phyloP scores from a whole-genome alignment of 2,797 vertebrate genomes.

The Helicolenus hilgendorfi region DNA sequence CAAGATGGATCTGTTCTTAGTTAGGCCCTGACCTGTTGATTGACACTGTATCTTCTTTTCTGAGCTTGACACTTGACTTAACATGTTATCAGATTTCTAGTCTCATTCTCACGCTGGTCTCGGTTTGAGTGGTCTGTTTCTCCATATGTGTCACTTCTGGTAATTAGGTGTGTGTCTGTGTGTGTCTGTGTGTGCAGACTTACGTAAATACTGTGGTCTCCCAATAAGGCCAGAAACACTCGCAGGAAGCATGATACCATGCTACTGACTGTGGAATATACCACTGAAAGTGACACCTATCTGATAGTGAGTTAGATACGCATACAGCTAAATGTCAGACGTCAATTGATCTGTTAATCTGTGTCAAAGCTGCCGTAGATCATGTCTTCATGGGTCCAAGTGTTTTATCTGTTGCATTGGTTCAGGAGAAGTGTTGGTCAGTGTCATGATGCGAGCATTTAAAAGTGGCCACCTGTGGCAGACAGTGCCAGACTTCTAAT shows the following conservation, averaged over 20 bases:
- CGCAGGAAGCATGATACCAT: slow-evolving; percentile 17
- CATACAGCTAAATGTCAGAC: not conserved
- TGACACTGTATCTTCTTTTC: slow-evolving; percentile 25
- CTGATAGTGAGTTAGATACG: slow-evolving; percentile 16
- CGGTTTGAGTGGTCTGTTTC: not conserved
- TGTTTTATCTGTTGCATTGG: not conserved
- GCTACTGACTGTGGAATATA: not conserved
- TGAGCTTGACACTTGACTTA: slow-evolving; percentile 12
- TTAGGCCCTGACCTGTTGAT: slow-evolving; percentile 43
- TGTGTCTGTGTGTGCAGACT: slow-evolving; percentile 3
- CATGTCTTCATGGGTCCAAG: not conserved
- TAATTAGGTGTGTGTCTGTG: slow-evolving; percentile 26
- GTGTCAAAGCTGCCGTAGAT: not conserved
- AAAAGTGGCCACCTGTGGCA: not conserved
- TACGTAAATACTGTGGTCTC: slow-evolving; percentile 21
- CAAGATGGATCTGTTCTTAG: slow-evolving; percentile 15
- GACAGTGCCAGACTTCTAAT: not conserved
- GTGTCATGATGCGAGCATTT: not conserved
- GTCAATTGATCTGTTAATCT: not conserved
- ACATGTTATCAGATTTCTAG: slow-evolving; percentile 41
- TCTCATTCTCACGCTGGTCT: slow-evolving; percentile 13
- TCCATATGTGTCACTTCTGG: slow-evolving; percentile 39
- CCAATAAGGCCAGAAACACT: not conserved
- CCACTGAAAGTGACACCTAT: slow-evolving; percentile 49
- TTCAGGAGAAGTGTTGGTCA: not conserved